Percentiles rank a stretch among this genome's conserved stretches.
phyloP scores from a whole-genome alignment of 2,113 vertebrate genomes.

The Chlorodrepanis virens region DNA sequence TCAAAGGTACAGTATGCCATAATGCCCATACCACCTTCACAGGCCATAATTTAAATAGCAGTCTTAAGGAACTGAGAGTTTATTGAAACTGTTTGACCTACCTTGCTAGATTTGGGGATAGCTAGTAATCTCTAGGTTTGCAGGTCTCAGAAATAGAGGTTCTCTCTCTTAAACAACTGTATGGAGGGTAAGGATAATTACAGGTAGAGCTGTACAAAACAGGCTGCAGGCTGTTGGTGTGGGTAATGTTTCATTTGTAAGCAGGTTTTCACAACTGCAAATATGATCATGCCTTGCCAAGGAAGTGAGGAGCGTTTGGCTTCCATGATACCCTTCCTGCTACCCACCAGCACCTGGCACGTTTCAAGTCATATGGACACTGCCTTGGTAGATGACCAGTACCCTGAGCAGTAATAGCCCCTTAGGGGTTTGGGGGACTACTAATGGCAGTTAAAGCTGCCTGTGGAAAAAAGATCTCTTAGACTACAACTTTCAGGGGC shows the following conservation, averaged over 20 bases:
- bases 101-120: neutral
- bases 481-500: neutral
- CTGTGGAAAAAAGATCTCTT: neutral
- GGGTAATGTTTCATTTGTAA: neutral
- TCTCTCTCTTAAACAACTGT: neutral
- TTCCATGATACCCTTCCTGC: neutral
- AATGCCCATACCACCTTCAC: neutral
- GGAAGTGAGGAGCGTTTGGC: neutral
- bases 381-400: neutral
- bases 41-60: neutral
- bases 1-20: slow-evolving; percentile 74
- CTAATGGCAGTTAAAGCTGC: neutral
- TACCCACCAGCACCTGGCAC: neutral
- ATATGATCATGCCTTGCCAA: neutral
- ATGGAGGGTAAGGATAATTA: neutral
- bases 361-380: neutral
- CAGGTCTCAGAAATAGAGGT: neutral
- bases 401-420: neutral
- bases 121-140: neutral
- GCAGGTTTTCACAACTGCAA: neutral
- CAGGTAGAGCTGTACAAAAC: neutral
- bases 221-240: neutral
- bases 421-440: neutral
- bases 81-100: neutral
- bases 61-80: neutral